Evolutionary conservation across 2,888 invertebrate species (phyloP), one percentile per base, ranked within the genome.

Genomic region (Ceriagrion tenellum): DNA sequence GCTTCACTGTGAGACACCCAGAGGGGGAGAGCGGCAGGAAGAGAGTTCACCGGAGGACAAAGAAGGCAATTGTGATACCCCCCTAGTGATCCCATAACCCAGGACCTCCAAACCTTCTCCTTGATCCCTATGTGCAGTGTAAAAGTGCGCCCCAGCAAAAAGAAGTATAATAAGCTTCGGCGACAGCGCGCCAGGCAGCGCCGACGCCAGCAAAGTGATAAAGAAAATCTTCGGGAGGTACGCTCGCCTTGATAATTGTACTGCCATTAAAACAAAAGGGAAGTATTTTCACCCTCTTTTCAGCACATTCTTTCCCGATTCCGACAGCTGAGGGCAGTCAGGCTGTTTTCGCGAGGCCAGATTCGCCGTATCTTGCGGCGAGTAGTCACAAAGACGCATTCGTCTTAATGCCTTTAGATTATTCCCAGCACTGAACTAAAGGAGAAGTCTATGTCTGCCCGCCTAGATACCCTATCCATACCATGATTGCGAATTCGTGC

Each of bases 351-450:
- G 74, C 74, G 30, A 74, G 74, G 74, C 74, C 74, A 74, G 74
- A 74, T 30, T 74, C 30, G 30, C 74, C 74, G 10, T 74, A 74
- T 8, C 74, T 74, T 74, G 74, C 74, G 30, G 74, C 74, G 12
- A 74, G 74, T 74, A 74, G 30, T 74, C n/a, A 74, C 30, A 74
- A 74, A 74, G 74, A 74, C 74, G 74, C n/a, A 74, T 74, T 74
- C 74, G 74, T 74, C 74, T 74, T 74, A 74, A 2, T 74, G 74
- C 74, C 74, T 18, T 10, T 74, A 30, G 74, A 74, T 74, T 74
- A 74, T 74, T 74, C 74, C 0, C 74, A 74, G 74, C 74, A 74
- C 74, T 74, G 74, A n/a, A 0, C 30, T 74, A 74, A 74, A 30
- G 74, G 74, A 30, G 74, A 74, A 30, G 74, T 74, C 30, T n/a